Evolutionary conservation across 2,797 vertebrate genomes (phyloP), one percentile per base, ranked within the genome.

Genomic region (Cuculus canorus): DNA sequence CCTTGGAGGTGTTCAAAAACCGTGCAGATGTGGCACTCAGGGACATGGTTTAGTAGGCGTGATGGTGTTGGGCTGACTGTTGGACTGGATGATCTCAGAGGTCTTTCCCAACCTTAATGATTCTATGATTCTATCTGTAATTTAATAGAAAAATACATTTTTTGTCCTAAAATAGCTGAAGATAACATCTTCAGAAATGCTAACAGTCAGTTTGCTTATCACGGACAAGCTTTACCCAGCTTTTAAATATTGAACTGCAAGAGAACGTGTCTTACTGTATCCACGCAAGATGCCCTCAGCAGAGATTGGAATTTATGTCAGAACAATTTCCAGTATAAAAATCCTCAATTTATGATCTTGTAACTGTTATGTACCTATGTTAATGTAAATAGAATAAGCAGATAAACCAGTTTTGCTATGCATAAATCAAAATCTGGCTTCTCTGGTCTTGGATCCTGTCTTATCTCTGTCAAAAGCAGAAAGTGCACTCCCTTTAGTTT

Each of bases 341-440:
- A n/a, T 33, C n/a, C 43, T 11, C 45, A 17, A 2, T 86, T 86
- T 92, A 81, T 56, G 83, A n/a, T 64, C 81, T 39, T 43, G 19
- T 68, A 78, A 90, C 80, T 83, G 64, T 56, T 86, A 12, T 13
- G 64, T 17, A 85, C 41, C 75, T 65, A 28, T 68, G 86, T 76
- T 68, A 54, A 52, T 45, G 16, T 28, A 39, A 28, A 11, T 45
- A 30, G 1, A 33, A 30, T 13, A 86, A 84, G 91, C 50, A 89
- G 93, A 82, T 27, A 86, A 91, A 91, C 89, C 84, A 79, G 84
- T 95, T 92, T 65, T 59, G 32, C 85, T 79, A 2, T 22, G 21
- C 47, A 54, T 66, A 89, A 85, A 76, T 87, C 82, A 87, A n/a
- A 66, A 16, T 21, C 30, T 81, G 52, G 52, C 57, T 77, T 47